Base-by-base conservation (phyloP, 2,888 invertebrate genomes). In the Brenthis hecate region DNA sequence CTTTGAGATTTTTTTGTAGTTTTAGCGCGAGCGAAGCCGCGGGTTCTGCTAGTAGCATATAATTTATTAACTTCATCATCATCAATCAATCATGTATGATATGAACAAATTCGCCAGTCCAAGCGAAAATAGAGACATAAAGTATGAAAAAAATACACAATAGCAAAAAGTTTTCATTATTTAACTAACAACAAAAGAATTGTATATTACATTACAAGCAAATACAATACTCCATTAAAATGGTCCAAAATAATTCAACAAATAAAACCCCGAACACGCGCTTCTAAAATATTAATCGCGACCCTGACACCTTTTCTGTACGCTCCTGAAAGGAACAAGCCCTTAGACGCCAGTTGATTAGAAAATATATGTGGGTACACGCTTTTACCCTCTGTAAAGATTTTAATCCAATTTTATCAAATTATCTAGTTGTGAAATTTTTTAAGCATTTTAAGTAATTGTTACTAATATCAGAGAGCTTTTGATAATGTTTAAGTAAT, bases 281-380 rank as follows among this genome's bases (percentile, higher is more conserved):
- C 66, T 71, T 58, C 65, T 77, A 63, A 73, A 76, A 77, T 76
- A 75, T 77, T 77, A 71, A 77, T 58, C 43, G 60, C 67, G 65
- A 65, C 73, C 75, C 73, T 73, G 71, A 57, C 73, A 72, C 69
- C 67, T 72, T 72, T 72, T 72, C 65, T 63, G 70, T 68, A 60
- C 36, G 55, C 56, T 55, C 32, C 47, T 66, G 66, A 70, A 66
- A 66, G 66, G 70, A 70, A 60, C 70, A 66, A 61, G 61, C 57
- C 61, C 19, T 56, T 62, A 56, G 66, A 66, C 71, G 32, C 47
- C 47, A 53, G 13, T 68, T 65, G 72, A 72, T 72, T 70, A 66
- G 61, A 70, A 70, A 63, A 66, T 70, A 66, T 47, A 53, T 13
- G 28, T 28, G 5, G 28, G 4, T 4, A 28, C 28, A 63, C 56